Evolutionary conservation across 1,140 invertebrate species (phyloP).

Genomic region (Dermatophagoides farinae): DNA sequence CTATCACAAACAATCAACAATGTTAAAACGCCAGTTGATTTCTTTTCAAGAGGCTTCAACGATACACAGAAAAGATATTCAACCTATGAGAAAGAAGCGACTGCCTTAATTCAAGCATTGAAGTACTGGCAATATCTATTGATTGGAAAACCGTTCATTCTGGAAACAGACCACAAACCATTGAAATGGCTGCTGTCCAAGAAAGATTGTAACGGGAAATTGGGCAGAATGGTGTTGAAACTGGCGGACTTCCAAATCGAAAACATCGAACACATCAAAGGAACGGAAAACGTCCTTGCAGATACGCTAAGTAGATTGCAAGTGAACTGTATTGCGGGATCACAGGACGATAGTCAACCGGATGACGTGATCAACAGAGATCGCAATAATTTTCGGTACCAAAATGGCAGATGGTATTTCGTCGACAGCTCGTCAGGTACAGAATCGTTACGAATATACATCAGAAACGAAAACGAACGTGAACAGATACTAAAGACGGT

Average conservation of each 20-base stretch:
- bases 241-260: slow-evolving; percentile 16
- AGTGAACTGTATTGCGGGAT: slow-evolving; percentile 16
- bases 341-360: slow-evolving; percentile 25
- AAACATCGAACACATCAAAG: slow-evolving; percentile 14
- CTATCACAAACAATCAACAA: slow-evolving; percentile 24
- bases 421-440: slow-evolving; percentile 21
- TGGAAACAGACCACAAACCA: slow-evolving; percentile 12
- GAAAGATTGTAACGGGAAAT: slow-evolving; percentile 19
- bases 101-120: slow-evolving; percentile 26
- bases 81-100: slow-evolving; percentile 27
- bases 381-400: slow-evolving; percentile 19
- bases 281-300: slow-evolving; percentile 17
- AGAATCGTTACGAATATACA: slow-evolving; percentile 18
- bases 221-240: slow-evolving; percentile 18
- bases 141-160: slow-evolving; percentile 19
- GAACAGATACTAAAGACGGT: background rate
- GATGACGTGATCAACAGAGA: slow-evolving; percentile 27
- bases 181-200: slow-evolving; percentile 20
- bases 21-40: slow-evolving; percentile 19
- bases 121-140: slow-evolving; percentile 28
- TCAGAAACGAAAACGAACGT: slow-evolving; percentile 13
- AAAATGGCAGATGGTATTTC: slow-evolving; percentile 15
- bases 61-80: slow-evolving; percentile 24
- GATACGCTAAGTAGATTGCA: slow-evolving; percentile 15
- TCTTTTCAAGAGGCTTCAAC: slow-evolving; percentile 8